Base-by-base conservation (phyloP, 2,888 invertebrate genomes). In the Schizaphis graminum region DNA sequence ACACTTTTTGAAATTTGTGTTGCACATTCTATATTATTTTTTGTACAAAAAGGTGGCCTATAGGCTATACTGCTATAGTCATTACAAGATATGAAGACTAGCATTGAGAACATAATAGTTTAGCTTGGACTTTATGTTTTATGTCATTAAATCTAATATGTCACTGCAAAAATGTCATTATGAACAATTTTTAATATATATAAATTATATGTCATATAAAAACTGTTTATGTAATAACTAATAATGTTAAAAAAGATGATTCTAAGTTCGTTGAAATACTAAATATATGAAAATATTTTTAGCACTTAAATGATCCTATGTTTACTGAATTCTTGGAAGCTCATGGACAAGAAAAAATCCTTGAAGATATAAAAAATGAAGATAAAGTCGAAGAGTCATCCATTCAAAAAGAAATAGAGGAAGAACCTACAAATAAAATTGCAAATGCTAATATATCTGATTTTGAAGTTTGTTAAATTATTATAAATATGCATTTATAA, bases 281-380 rank as follows among this genome's bases (percentile, higher is more conserved):
- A 41, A 86, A 77, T 35, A 24, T 41, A 91, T 44, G 8, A 86
- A 61, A 3, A 41, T 7, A 53, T 49, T 57, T 88, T 85, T 95
- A 98, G 97, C 97, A 98, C 95, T 98, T 98, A 96, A 97, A 98
- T 96, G 99, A 99, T 96, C 98, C 98, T 53, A 96, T 98, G 91
- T 99, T 99, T 96, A 96, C 97, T 95, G 99, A 99, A 96, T 99
- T 98, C 96, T 96, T 99, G 96, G 97, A 98, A 96, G 97, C 97
- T n/a, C 98, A 99, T 96, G 96, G 97, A 89, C 97, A 97, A 94
- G 96, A 96, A 49, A 95, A 95, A 24, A 95, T 90, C 35, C 53
- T 96, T 47, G 97, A 97, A 97, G 96, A 96, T 44, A 97, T 97
- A 95, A 97, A 97, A 95, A 95, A 95, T 53, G 95, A 95, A 28